Base-by-base conservation (phyloP, 2,113 vertebrate genomes). In the Trichomycterus rosablanca region DNA sequence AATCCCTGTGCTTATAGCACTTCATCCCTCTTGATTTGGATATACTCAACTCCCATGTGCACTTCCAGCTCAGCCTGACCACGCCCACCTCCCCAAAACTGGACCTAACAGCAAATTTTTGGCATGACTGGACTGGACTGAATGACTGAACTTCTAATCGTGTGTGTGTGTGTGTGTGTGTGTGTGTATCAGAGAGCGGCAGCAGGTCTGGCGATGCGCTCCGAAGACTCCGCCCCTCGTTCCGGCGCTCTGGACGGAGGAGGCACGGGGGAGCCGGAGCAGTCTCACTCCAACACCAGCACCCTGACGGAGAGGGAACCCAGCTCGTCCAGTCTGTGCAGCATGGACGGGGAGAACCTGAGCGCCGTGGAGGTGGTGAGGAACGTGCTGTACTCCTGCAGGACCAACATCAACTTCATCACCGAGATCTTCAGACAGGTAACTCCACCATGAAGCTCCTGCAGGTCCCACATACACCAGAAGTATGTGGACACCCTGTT, bases 391-490 rank as follows among this genome's bases (percentile, higher is more conserved):
- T 97, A 92, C 82, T 89, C 85, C 77, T 94, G 90, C 77, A 90
- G 94, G 78, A 93, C 87, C 80, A 94, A 97, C 11, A 92, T 97
- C 73, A 97, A 99, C 83, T 99, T 99, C 84, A 91, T 99, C 72
- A 96, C 89, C 9, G 96, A 99, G 83, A 97, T 99, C 82, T 99
- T 99, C 81, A 90, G 94, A 73, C 96, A 99, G 94, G 96, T 99
- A 82, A 15, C 11, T 10, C 4, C 20, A n/a, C 9, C 18, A 20
- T 11, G 12, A 18, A 3, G 5, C 8, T 9, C 8, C 26, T 18
- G 7, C 15, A 18, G n/a, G n/a, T 35, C 14, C 34, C 34, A 11
- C 9, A 11, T 3, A 4, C 34, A 3, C n/a, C n/a, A n/a, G n/a
- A n/a, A n/a, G n/a, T n/a, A n/a, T n/a, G n/a, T n/a, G n/a, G n/a